Percentiles rank a stretch among this genome's conserved stretches.
These are phyloP conservation scores for Olivierus martensii DNA, from an alignment of 1,140 invertebrate genomes.

Conservation along the genomic window DNA sequence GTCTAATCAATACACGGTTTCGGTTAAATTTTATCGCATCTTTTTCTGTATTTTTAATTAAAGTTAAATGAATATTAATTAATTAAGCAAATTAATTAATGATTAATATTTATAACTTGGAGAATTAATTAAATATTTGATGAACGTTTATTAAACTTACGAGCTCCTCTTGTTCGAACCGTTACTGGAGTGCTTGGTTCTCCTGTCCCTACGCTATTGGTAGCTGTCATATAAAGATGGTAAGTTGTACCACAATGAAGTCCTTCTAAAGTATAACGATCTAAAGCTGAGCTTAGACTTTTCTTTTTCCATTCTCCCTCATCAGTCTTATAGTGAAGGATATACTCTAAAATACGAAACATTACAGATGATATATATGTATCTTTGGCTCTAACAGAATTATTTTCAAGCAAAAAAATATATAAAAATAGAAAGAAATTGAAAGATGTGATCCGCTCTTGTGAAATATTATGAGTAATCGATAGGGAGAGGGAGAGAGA, in stretches of 20 bases:
- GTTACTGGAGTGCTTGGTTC: constrained; percentile 26
- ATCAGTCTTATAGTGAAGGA: constrained; percentile 9
- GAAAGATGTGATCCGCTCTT: no score
- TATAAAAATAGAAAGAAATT: no score
- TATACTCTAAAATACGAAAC: constrained; percentile 8
- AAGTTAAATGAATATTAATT: no score
- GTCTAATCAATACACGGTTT: neutral
- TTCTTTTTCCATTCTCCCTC: constrained; percentile 10
- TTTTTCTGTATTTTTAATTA: neutral
- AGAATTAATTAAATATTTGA: neutral
- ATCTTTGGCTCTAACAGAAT: no score
- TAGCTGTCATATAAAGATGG: constrained; percentile 36
- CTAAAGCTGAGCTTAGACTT: constrained; percentile 4
- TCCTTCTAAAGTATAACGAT: constrained; percentile 37
- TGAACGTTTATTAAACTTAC: constrained; percentile 18
- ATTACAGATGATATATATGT: neutral
- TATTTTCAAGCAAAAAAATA: no score
- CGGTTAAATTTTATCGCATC: neutral
- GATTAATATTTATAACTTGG: neutral
- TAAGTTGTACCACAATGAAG: constrained; percentile 55
- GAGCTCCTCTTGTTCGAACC: constrained; percentile 31
- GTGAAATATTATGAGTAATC: no score
- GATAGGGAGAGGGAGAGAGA: no score
- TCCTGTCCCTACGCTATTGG: constrained; percentile 31
- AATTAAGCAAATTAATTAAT: neutral